A percentile compares a stretch with the other conserved stretches of the same genome.
Evolutionary conservation across 2,888 invertebrate genomes (phyloP).

Genomic region (Nomada lathburiana): DNA sequence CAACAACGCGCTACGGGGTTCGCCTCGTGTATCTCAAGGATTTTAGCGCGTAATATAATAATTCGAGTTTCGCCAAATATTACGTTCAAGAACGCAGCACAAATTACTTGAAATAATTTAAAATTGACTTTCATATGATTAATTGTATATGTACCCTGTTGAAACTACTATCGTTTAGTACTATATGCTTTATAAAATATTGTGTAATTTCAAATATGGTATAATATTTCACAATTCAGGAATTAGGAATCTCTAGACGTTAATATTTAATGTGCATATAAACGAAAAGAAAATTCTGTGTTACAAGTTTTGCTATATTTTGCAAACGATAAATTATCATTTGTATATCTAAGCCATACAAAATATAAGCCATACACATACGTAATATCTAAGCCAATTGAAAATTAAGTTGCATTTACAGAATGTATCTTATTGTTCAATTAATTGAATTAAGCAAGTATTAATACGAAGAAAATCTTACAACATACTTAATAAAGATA

Average conservation of each 20-base stretch:
- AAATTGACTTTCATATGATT: background rate
- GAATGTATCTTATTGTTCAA: background rate
- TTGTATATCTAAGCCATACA: background rate
- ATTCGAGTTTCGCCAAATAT: background rate
- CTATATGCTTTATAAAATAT: background rate
- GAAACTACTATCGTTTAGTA: background rate
- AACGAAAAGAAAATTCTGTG: background rate
- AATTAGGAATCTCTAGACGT: background rate
- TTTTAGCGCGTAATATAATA: slow-evolving; percentile 76
- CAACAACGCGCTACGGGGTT: slow-evolving; percentile 89
- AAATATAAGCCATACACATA: too few relatives aligned
- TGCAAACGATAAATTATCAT: background rate
- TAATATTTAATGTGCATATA: background rate
- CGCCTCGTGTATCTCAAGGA: slow-evolving; percentile 85
- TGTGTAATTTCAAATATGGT: background rate
- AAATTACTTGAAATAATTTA: background rate
- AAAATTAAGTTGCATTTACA: slow-evolving; percentile 4
- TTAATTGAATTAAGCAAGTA: slow-evolving; percentile 2
- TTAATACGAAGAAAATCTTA: background rate
- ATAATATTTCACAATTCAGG: slow-evolving; percentile 14
- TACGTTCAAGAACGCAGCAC: background rate
- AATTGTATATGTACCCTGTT: background rate
- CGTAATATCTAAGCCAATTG: background rate
- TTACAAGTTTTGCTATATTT: background rate
- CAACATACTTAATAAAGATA: background rate